Evolutionary conservation across 2,113 vertebrate species (phyloP).

Genomic region (Deroptyus accipitrinus): DNA sequence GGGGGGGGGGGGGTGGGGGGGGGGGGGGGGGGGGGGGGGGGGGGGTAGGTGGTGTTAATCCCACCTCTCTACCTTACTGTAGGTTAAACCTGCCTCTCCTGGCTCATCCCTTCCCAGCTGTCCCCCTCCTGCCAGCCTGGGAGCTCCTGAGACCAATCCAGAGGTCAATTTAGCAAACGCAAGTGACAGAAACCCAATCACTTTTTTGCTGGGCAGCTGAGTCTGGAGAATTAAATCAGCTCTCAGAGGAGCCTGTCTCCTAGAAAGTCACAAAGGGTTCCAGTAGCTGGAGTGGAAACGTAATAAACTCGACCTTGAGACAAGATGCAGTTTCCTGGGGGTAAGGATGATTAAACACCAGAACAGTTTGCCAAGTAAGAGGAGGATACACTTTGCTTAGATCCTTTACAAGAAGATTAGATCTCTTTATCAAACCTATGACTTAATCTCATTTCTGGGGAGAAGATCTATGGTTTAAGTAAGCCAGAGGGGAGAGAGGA

Average conservation of each 20-base stretch:
- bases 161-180: neutral
- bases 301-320: slow-evolving; percentile 40
- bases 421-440: slow-evolving; percentile 37
- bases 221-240: neutral
- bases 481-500: neutral
- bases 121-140: neutral
- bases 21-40: rapidly evolving
- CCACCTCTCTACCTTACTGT: neutral
- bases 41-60: neutral
- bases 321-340: slow-evolving; percentile 22
- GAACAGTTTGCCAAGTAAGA: slow-evolving; percentile 46
- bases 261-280: neutral
- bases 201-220: neutral
- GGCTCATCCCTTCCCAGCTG: neutral
- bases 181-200: neutral
- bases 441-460: slow-evolving; percentile 40
- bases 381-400: slow-evolving; percentile 30
- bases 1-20: too few species aligned
- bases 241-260: neutral
- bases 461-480: slow-evolving; percentile 5
- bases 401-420: slow-evolving; percentile 19
- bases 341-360: slow-evolving; percentile 28
- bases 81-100: neutral
- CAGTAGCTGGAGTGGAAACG: slow-evolving; percentile 12
- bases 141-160: neutral